Evolutionary conservation across 2,797 vertebrate genomes (phyloP).

Genomic region (Telmatherina bonti): DNA sequence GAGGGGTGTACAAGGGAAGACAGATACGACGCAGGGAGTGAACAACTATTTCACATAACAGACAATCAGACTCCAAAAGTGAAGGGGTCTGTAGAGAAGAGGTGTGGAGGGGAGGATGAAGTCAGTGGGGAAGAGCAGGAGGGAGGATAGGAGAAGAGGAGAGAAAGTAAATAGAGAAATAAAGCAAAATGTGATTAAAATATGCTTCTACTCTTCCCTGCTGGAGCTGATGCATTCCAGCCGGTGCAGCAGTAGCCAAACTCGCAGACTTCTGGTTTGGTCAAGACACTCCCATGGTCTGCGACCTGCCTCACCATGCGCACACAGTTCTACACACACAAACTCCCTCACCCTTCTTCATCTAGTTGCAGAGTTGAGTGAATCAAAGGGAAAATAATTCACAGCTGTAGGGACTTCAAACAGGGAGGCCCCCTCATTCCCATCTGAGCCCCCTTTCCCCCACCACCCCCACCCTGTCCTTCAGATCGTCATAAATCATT

Average conservation of each 20-base stretch:
- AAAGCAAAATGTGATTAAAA: conserved; percentile 64
- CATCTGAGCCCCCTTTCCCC: conserved; percentile 24
- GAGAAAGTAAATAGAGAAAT: conserved; percentile 63
- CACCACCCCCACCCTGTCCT: conserved; percentile 41
- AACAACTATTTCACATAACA: conserved; percentile 66
- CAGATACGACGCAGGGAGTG: conserved; percentile 56
- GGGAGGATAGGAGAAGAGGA: conserved; percentile 60
- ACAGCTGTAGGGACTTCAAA: conserved; percentile 81
- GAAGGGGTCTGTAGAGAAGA: conserved; percentile 18
- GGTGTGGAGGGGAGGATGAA: conserved; percentile 45
- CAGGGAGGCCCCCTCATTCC: conserved; percentile 66
- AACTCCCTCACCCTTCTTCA: conserved; percentile 70
- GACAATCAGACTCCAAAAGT: conserved; percentile 69
- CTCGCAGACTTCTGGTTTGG: conserved; percentile 55
- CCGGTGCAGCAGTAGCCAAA: conserved; percentile 65
- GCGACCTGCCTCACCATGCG: conserved; percentile 57
- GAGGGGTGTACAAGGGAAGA: conserved; percentile 57
- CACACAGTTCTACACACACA: conserved; percentile 44
- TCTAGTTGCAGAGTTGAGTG: conserved; percentile 54
- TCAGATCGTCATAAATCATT: conserved; percentile 77
- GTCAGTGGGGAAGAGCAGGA: conserved; percentile 51
- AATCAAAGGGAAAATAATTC: conserved; percentile 82
- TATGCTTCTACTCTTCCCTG: conserved; percentile 54
- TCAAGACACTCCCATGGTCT: conserved; percentile 76
- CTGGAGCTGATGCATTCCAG: conserved; percentile 72